phyloP scores from a whole-genome alignment of 1,140 invertebrate species.

The Agrypnia vestita region DNA sequence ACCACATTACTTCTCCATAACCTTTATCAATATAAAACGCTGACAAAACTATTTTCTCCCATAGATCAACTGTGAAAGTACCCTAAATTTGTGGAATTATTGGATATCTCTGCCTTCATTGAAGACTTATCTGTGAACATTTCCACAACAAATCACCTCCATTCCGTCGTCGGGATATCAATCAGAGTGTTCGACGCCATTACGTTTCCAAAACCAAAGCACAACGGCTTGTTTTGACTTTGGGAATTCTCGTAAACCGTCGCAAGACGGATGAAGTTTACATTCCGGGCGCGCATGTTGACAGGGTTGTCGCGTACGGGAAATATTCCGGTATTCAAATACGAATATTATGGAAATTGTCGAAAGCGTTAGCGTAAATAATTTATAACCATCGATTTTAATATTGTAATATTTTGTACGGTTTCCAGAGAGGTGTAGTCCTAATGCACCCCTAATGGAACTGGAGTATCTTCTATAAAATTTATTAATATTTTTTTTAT shows the following conservation, averaged over 20 bases:
- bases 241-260: slow-evolving; percentile 39
- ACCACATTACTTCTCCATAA: too few relatives aligned
- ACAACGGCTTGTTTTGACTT: slow-evolving; percentile 47
- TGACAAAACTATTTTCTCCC: neutral
- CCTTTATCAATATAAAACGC: too few relatives aligned
- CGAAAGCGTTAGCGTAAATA: too few relatives aligned
- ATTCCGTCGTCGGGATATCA: slow-evolving; percentile 37
- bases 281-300: slow-evolving; percentile 27
- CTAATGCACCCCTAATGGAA: too few relatives aligned
- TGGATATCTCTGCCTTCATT: slow-evolving; percentile 33
- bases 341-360: too few relatives aligned
- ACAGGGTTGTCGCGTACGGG: neutral
- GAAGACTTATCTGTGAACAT: slow-evolving; percentile 20
- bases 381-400: too few relatives aligned
- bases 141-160: slow-evolving; percentile 39
- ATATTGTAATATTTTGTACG: too few relatives aligned
- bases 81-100: slow-evolving; percentile 36
- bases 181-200: slow-evolving; percentile 43
- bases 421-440: too few relatives aligned
- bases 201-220: slow-evolving; percentile 41
- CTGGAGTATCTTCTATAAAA: too few relatives aligned
- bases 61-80: slow-evolving; percentile 38
- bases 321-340: too few relatives aligned
- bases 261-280: slow-evolving; percentile 40
- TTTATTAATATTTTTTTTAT: too few relatives aligned